Percentiles rank a stretch among this genome's conserved stretches.
phyloP scores from a whole-genome alignment of 2,113 vertebrate species.

The Coryphaenoides rupestris region DNA sequence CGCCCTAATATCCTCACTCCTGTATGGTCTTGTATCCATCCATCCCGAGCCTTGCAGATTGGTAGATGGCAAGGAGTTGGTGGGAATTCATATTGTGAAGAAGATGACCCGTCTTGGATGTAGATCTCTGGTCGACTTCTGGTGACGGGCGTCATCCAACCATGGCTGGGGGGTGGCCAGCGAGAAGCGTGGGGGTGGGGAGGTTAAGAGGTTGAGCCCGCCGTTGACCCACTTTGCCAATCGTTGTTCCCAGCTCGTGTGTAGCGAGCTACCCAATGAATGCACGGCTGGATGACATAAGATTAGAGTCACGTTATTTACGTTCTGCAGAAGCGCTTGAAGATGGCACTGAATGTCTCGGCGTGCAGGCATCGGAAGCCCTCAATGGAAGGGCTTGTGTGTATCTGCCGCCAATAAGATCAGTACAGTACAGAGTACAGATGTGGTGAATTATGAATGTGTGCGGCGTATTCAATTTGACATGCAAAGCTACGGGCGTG shows the following conservation, averaged over 20 bases:
- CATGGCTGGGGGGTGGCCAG: neutral
- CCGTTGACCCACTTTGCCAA: conserved; percentile 13
- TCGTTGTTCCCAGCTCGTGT: conserved; percentile 20
- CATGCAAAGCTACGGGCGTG: too few species aligned
- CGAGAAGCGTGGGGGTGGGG: neutral
- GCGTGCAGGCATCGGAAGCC: neutral
- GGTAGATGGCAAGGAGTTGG: too few species aligned
- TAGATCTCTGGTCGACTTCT: conserved; percentile 35
- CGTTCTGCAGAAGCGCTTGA: neutral
- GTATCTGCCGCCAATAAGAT: neutral
- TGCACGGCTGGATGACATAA: conserved; percentile 8
- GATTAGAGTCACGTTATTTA: conserved; percentile 15
- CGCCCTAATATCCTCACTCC: too few species aligned
- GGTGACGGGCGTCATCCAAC: conserved; percentile 13
- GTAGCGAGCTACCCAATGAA: conserved; percentile 1
- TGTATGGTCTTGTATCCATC: too few species aligned
- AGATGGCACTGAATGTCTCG: neutral
- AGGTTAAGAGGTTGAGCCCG: conserved; percentile 25
- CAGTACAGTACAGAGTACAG: too few species aligned
- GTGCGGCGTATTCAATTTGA: too few species aligned
- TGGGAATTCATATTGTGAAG: too few species aligned
- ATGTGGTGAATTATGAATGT: too few species aligned
- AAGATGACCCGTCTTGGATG: neutral
- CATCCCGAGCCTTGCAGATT: too few species aligned
- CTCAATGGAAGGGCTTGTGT: conserved; percentile 4